phyloP scores from a whole-genome alignment of 2,797 vertebrate genomes.

The Synaphobranchus kaupii region DNA sequence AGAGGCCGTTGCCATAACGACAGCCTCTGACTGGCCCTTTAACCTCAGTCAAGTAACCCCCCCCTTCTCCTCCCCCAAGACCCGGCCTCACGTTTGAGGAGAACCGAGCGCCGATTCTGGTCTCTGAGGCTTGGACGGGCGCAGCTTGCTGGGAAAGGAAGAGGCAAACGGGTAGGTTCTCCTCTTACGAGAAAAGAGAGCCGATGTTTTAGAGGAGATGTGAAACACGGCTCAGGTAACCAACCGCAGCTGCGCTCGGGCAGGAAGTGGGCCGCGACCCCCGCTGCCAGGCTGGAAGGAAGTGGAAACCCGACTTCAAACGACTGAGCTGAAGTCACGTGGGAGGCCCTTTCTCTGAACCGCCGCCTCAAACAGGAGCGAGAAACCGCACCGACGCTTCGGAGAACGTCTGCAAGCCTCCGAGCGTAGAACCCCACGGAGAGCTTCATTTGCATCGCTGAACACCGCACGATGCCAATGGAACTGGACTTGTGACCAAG shows the following conservation, averaged over 20 bases:
- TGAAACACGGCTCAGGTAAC: constrained; percentile 59
- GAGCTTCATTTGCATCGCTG: too few species aligned
- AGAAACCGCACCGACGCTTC: not conserved
- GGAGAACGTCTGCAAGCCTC: not conserved
- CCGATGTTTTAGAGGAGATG: constrained; percentile 58
- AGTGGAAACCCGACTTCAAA: constrained; percentile 47
- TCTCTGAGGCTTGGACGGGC: constrained; percentile 50
- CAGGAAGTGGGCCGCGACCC: constrained; percentile 65
- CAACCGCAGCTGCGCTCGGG: constrained; percentile 67
- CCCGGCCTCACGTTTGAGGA: not conserved
- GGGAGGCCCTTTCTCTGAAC: not conserved
- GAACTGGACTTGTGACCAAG: too few species aligned
- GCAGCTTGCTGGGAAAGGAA: constrained; percentile 60
- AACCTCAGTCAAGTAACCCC: not conserved
- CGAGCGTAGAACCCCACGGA: too few species aligned
- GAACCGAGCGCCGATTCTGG: constrained; percentile 35
- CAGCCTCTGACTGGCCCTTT: not conserved
- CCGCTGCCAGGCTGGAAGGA: constrained; percentile 63
- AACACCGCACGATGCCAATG: too few species aligned
- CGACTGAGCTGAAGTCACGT: not conserved
- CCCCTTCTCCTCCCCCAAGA: not conserved
- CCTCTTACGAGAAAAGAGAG: constrained; percentile 69
- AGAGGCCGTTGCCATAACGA: not conserved
- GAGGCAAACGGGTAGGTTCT: constrained; percentile 60
- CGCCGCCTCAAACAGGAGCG: not conserved